phyloP scores from a whole-genome alignment of 2,113 vertebrate species.

The Excalfactoria chinensis region DNA sequence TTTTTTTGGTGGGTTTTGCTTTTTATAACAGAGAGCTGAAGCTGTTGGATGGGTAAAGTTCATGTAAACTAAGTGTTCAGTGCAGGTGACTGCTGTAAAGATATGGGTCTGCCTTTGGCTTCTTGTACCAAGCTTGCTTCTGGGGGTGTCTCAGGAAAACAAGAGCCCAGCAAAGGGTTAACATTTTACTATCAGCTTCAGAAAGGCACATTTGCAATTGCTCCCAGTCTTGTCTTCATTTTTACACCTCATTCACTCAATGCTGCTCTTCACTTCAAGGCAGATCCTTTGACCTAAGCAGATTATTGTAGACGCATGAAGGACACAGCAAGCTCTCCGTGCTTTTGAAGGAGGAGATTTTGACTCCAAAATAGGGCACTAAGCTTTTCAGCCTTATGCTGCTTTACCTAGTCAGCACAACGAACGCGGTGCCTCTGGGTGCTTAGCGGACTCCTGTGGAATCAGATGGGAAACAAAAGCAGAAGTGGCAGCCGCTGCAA shows the following conservation, averaged over 20 bases:
- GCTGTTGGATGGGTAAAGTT: neutral
- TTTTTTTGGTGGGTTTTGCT: neutral
- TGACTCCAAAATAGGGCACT: conserved; percentile 81
- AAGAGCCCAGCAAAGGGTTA: neutral
- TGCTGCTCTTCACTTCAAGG: conserved; percentile 50
- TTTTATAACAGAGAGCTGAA: neutral
- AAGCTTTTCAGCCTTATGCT: conserved; percentile 79
- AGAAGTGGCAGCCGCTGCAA: conserved; percentile 64
- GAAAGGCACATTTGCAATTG: conserved; percentile 26
- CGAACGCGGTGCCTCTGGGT: conserved; percentile 52
- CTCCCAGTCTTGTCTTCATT: neutral
- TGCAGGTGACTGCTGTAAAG: neutral
- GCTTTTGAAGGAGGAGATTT: conserved; percentile 80
- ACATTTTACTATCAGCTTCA: conserved; percentile 21
- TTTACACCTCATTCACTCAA: conserved; percentile 35
- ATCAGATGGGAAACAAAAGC: conserved; percentile 65
- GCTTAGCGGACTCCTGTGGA: conserved; percentile 59
- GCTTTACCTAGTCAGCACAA: conserved; percentile 75
- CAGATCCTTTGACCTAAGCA: conserved; percentile 82
- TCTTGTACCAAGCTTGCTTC: neutral
- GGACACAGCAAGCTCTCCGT: conserved; percentile 63
- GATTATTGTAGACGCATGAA: conserved; percentile 78
- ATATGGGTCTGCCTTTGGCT: neutral
- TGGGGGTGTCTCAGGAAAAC: neutral
- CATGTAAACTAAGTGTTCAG: accelerated